Percentiles rank a stretch among this genome's conserved stretches.
These are phyloP conservation scores for Mongoloraphidia duomilia DNA, from an alignment of 2,888 invertebrate species.

Conservation along the genomic window DNA sequence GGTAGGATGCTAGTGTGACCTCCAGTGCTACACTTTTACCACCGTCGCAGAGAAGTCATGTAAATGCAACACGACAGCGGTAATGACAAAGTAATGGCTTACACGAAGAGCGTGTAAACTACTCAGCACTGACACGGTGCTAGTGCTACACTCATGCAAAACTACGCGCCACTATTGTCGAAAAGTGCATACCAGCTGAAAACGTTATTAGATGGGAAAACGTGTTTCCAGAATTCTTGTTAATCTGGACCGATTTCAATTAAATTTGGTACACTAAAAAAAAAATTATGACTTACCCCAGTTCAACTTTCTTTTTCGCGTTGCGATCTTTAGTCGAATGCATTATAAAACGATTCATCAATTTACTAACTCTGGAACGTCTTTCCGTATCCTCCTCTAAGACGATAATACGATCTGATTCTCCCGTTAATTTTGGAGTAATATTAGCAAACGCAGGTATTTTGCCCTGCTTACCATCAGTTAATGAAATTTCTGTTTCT, in stretches of 20 bases:
- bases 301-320: constrained; percentile 39
- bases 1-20: too few species aligned
- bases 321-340: constrained; percentile 44
- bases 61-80: too few species aligned
- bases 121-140: too few species aligned
- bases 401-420: constrained; percentile 42
- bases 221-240: background rate
- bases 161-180: too few species aligned
- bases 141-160: too few species aligned
- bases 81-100: too few species aligned
- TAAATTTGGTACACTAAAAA: background rate
- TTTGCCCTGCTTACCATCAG: constrained; percentile 9
- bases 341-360: constrained; percentile 57
- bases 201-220: too few species aligned
- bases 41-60: too few species aligned
- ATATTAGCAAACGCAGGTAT: constrained; percentile 15
- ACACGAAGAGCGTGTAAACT: too few species aligned
- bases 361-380: constrained; percentile 44
- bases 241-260: background rate
- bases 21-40: too few species aligned
- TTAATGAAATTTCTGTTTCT: constrained; percentile 4
- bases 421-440: constrained; percentile 38
- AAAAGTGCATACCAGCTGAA: too few species aligned
- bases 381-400: constrained; percentile 35
- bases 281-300: constrained; percentile 31